Evolutionary conservation across 2,797 vertebrate genomes (phyloP).

Genomic region (Paedocypris micromegethes): DNA sequence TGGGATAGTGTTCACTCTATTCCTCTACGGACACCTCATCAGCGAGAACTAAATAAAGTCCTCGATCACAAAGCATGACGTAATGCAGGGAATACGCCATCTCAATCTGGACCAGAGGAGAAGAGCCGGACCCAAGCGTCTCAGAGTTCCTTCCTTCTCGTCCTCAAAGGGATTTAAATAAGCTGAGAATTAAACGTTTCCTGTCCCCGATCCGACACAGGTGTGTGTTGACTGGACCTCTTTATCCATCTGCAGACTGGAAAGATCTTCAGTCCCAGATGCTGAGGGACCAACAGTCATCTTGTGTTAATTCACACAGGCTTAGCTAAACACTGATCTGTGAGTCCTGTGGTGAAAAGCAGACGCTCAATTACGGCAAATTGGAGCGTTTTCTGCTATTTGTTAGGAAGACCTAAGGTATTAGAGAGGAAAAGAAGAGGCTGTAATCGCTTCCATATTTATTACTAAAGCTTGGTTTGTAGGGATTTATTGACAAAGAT

Average conservation of each 20-base stretch:
- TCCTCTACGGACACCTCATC: conserved; percentile 3
- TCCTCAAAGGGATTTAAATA: conserved; percentile 4
- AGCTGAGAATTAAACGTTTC: conserved; percentile 8
- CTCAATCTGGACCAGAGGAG: conserved; percentile 14
- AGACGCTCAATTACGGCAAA: background rate
- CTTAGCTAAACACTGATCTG: conserved; percentile 11
- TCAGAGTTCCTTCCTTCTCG: conserved; percentile 5
- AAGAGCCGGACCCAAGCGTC: conserved; percentile 17
- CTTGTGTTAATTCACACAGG: conserved; percentile 8
- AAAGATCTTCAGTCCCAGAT: conserved; percentile 3
- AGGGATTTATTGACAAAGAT: background rate
- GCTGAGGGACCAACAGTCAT: background rate
- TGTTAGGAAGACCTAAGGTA: background rate
- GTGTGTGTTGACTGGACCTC: conserved; percentile 1
- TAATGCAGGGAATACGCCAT: conserved; percentile 34
- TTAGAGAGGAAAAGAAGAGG: background rate
- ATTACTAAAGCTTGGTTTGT: background rate
- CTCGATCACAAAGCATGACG: conserved; percentile 22
- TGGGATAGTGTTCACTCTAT: conserved; percentile 28
- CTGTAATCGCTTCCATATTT: conserved; percentile 13
- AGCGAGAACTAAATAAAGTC: conserved; percentile 6
- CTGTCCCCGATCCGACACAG: conserved; percentile 15
- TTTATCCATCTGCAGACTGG: conserved; percentile 12
- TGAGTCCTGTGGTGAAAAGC: background rate
- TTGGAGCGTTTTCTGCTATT: background rate